phyloP scores from a whole-genome alignment of 1,140 invertebrate genomes.

The Yoshiicerus persimilis region DNA sequence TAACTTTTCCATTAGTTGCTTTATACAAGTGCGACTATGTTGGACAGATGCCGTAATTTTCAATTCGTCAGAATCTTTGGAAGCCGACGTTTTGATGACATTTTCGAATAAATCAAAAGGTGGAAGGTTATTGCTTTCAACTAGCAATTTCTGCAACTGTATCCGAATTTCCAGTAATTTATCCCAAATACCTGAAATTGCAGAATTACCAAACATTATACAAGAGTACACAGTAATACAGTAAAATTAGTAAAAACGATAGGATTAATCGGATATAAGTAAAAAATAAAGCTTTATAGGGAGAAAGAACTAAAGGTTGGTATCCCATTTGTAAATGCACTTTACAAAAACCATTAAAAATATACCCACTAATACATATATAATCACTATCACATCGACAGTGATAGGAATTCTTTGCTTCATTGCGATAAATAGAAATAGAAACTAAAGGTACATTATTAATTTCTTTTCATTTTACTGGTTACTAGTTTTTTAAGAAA shows the following conservation, averaged over 20 bases:
- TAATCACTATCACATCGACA: too few relatives aligned
- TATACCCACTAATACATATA: too few relatives aligned
- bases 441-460: too few relatives aligned
- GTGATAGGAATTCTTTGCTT: too few relatives aligned
- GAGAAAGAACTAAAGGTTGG: too few relatives aligned
- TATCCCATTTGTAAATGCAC: too few relatives aligned
- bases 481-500: too few relatives aligned
- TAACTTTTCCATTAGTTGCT: slow-evolving; percentile 66
- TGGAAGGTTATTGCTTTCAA: slow-evolving; percentile 74
- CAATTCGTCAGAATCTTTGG: neutral
- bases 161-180: slow-evolving; percentile 78
- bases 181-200: slow-evolving; percentile 65
- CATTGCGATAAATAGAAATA: too few relatives aligned
- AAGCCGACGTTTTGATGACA: neutral
- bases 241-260: neutral
- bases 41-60: slow-evolving; percentile 54
- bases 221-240: neutral
- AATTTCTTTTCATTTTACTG: too few relatives aligned
- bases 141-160: slow-evolving; percentile 76
- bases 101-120: slow-evolving; percentile 52
- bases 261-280: neutral
- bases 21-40: slow-evolving; percentile 60
- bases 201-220: neutral
- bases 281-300: too few relatives aligned
- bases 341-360: too few relatives aligned